Percentiles rank a stretch among this genome's conserved stretches.
phyloP scores from a whole-genome alignment of 2,797 vertebrate species.

The Lacerta bilineata region DNA sequence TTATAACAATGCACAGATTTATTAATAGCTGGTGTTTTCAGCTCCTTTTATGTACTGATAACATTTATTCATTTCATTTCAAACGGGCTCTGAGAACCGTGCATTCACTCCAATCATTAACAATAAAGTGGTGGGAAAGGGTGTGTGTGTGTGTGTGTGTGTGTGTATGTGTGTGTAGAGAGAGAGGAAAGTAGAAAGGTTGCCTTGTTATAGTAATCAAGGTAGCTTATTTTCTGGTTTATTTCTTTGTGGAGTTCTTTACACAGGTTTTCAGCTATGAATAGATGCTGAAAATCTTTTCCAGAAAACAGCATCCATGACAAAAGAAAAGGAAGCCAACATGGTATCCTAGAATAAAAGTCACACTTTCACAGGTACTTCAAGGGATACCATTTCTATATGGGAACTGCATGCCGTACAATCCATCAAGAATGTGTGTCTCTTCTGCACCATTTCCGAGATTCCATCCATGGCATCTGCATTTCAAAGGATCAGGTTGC shows the following conservation, averaged over 20 bases:
- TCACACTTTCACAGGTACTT: slow-evolving; percentile 37
- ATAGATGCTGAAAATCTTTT: slow-evolving; percentile 4
- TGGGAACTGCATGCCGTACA: neutral
- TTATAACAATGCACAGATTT: neutral
- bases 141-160: too few relatives aligned
- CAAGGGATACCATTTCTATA: neutral
- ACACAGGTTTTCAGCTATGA: slow-evolving; percentile 44
- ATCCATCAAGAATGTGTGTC: neutral
- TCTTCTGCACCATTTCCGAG: neutral
- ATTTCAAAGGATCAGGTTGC: neutral
- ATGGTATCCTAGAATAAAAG: slow-evolving; percentile 17
- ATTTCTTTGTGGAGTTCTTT: slow-evolving; percentile 17
- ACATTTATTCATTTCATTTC: neutral
- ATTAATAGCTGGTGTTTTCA: neutral
- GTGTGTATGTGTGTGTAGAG: too few relatives aligned
- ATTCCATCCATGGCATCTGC: neutral
- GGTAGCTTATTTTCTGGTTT: slow-evolving; percentile 12
- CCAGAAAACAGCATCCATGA: neutral
- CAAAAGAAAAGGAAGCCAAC: neutral
- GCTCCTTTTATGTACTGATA: slow-evolving; percentile 1
- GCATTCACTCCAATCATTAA: slow-evolving; percentile 47
- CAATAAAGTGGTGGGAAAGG: slow-evolving; percentile 19
- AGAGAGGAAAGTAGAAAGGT: slow-evolving; percentile 1
- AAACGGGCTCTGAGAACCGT: slow-evolving; percentile 1
- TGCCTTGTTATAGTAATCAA: slow-evolving; percentile 58